Evolutionary conservation across 2,888 invertebrate genomes (phyloP), one percentile per base, ranked within the genome.

Genomic region (Oscheius myriophilus): DNA sequence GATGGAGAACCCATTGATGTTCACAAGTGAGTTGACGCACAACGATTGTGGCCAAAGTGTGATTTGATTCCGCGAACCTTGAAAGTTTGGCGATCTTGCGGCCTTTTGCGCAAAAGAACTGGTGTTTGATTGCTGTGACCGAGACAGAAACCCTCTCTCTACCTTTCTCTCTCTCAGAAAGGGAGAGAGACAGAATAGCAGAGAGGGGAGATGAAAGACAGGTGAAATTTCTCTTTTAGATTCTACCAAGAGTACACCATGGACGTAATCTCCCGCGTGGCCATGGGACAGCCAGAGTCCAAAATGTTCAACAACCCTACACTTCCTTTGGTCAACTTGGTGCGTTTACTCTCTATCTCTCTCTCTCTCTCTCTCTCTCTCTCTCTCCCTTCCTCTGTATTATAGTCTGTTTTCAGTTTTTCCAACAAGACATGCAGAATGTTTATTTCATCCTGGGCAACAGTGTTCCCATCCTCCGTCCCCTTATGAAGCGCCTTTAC

Each of bases 231-330:
- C n/a, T n/a, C n/a, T n/a, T 75, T 62, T 42, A 76, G 75, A 23
- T 72, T 63, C 59, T 80, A 61, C 65, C 78, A 80, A 67, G 77
- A 80, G 64, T 73, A 69, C 55, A 78, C 80, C 1, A 69, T 73
- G 11, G 80, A 80, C 52, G 71, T 80, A 9, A 79, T 80, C 33
- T 71, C 70, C 11, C 61, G 78, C 2, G 61, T 80, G 9, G 77
- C 77, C 4, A 74, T 80, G 72, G 80, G 80, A 6, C 75, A 80
- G 54, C 65, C 69, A 21, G 57, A 69, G 6, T 67, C 69, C 0
- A 68, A 69, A 18, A 61, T 70, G 64, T 80, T 80, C 49, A 64
- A 71, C 4, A 78, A 78, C 57, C 9, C 51, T n/a, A n/a, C 18
- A 6, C 33, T 33, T 3, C 33, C 33, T 33, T 33, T 33, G 33